Percentiles rank a stretch among this genome's conserved stretches.
These are phyloP conservation scores for Athalia rosae DNA, from an alignment of 2,888 invertebrate genomes.

Conservation along the genomic window DNA sequence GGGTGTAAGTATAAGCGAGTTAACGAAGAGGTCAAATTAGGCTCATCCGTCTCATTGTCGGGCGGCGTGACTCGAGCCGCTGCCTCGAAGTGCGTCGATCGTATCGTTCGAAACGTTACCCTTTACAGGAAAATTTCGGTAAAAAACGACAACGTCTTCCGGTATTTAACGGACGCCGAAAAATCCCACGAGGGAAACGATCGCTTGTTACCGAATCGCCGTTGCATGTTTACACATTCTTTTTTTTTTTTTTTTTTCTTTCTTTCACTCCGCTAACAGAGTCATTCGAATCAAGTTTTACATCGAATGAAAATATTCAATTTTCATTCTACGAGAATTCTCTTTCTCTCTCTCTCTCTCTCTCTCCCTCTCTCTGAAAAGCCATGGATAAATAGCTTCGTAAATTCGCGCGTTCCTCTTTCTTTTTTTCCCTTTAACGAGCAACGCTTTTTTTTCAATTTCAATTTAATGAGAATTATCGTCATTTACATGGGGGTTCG, in stretches of 20 bases:
- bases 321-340: no score
- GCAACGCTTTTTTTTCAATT: no score
- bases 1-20: no score
- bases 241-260: no score
- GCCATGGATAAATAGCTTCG: no score
- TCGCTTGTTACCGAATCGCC: background rate
- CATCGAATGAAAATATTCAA: no score
- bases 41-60: slow-evolving; percentile 60
- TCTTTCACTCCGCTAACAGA: no score
- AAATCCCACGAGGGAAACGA: background rate
- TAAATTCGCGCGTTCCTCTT: no score
- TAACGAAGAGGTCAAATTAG: background rate
- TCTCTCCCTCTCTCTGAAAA: no score
- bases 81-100: slow-evolving; percentile 55
- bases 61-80: slow-evolving; percentile 24
- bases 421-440: no score
- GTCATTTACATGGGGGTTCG: background rate
- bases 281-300: no score
- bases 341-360: no score
- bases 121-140: slow-evolving; percentile 55
- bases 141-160: slow-evolving; percentile 51
- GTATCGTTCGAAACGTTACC: slow-evolving; percentile 59
- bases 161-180: slow-evolving; percentile 36
- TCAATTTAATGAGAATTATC: background rate
- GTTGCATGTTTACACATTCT: background rate